Conservation (phyloP, 92 coral and sea anemone genomes). For the Epizoanthus fatuus region DNA sequence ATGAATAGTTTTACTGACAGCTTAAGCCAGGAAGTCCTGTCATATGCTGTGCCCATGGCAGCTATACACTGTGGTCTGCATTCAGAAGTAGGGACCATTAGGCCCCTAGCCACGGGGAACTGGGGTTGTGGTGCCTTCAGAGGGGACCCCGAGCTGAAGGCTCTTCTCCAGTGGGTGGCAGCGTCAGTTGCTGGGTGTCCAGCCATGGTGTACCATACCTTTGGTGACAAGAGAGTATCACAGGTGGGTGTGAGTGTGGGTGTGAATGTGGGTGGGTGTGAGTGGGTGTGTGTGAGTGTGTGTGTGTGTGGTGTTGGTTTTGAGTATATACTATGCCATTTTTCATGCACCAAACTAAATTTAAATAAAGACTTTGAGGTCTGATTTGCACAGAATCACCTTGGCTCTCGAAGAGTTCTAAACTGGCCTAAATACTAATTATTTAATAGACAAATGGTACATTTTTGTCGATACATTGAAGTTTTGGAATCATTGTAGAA, state of each 20-base stretch:
- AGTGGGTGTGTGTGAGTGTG: too few species aligned
- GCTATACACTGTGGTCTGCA: slow-evolving; percentile 18
- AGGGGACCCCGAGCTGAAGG: slow-evolving; percentile 85
- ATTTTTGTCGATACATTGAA: too few species aligned
- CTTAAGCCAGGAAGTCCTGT: slow-evolving; percentile 50
- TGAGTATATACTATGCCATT: not conserved
- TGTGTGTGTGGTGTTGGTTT: too few species aligned
- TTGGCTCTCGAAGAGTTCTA: too few species aligned
- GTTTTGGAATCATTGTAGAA: too few species aligned
- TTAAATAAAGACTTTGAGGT: too few species aligned
- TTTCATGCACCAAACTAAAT: not conserved
- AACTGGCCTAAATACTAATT: too few species aligned
- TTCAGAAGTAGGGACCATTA: slow-evolving; percentile 17
- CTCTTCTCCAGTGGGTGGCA: slow-evolving; percentile 88
- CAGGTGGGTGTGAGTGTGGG: slow-evolving; percentile 47
- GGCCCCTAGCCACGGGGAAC: slow-evolving; percentile 83
- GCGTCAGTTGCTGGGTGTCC: slow-evolving; percentile 92
- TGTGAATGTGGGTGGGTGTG: too few species aligned
- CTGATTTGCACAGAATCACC: too few species aligned
- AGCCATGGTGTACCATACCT: slow-evolving; percentile 73
- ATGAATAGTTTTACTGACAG: slow-evolving; percentile 31
- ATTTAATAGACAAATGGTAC: too few species aligned
- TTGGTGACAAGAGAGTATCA: slow-evolving; percentile 70
- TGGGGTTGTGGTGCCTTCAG: slow-evolving; percentile 84
- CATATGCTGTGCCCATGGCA: slow-evolving; percentile 60